Base-by-base conservation (phyloP, 2,113 vertebrate genomes). In the Donacobius atricapilla region DNA sequence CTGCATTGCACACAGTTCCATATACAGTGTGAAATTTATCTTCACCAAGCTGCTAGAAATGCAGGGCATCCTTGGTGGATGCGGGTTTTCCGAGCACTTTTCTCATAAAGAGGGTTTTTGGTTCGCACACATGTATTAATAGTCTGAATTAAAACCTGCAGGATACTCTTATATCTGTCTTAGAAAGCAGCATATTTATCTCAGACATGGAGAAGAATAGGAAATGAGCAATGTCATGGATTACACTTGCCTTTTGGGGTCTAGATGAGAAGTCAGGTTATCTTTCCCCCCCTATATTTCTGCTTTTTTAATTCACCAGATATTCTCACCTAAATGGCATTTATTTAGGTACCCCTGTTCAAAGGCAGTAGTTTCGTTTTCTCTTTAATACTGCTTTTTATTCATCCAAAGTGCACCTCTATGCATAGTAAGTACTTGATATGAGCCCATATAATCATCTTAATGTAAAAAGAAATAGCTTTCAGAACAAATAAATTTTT, bases 111-210 rank as follows among this genome's bases (percentile, higher is more conserved):
- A 56, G 37, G 9, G 20, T 3, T 83, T 90, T 81, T 64, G 19
- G n/a, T 25, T 58, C 2, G 2, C 22, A 31, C 15, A 6, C 5
- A 0, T 6, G 0, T 40, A 18, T 53, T 40, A 57, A 69, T 33
- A 69, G 10, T 61, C n/a, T 70, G 54, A 68, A 47, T 80, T 63
- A 88, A 83, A 85, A 65, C 23, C 42, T 70, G 23, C 15, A 5
- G 28, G n/a, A n/a, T 45, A 9, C 10, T 61, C 11, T 30, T 51
- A 8, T 0, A 1, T 71, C n/a, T 83, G 17, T 50, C 4, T 45
- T 39, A 10, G 2, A 77, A 65, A 83, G 18, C 27, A 35, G 28
- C 30, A 2, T 45, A 15, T 68, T 90, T 90, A 56, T 60, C 24
- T 33, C 35, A 69, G 72, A 25, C 53, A 15, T 56, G 11, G 35